A percentile compares a stretch with the other conserved stretches of the same genome.
Evolutionary conservation across 2,888 invertebrate genomes (phyloP).

Genomic region (Cybosia mesomella): DNA sequence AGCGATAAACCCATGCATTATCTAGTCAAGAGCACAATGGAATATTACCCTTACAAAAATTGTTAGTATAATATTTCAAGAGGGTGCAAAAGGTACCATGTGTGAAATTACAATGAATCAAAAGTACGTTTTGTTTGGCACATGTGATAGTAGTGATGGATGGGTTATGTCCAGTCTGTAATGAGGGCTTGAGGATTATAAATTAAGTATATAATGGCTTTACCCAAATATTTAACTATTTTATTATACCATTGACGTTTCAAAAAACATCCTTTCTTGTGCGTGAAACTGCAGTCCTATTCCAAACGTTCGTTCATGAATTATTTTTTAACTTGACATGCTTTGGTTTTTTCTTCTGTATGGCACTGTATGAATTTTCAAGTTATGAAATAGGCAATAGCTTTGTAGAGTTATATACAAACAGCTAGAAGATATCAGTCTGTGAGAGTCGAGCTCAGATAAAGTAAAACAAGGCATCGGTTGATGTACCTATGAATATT

Average conservation of each 20-base stretch:
- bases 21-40: conserved; percentile 81
- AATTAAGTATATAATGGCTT: conserved; percentile 6
- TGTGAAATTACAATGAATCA: conserved; percentile 79
- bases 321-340: too few species aligned
- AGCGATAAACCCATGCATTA: conserved; percentile 85
- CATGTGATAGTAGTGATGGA: conserved; percentile 70
- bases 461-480: too few species aligned
- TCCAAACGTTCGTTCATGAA: background rate
- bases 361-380: too few species aligned
- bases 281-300: background rate
- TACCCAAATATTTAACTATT: background rate
- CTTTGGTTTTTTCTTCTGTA: too few species aligned
- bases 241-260: background rate
- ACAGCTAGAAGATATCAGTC: too few species aligned
- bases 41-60: conserved; percentile 82
- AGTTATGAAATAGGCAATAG: too few species aligned
- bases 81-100: conserved; percentile 80
- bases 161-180: conserved; percentile 49
- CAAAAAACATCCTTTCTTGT: background rate
- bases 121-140: conserved; percentile 67
- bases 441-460: too few species aligned
- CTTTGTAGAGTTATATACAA: too few species aligned
- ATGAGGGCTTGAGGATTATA: conserved; percentile 21
- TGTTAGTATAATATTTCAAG: conserved; percentile 85
- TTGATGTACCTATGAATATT: too few species aligned